A percentile compares a stretch with the other conserved stretches of the same genome.
phyloP scores from a whole-genome alignment of 2,113 vertebrate species.

The Murina feae region DNA sequence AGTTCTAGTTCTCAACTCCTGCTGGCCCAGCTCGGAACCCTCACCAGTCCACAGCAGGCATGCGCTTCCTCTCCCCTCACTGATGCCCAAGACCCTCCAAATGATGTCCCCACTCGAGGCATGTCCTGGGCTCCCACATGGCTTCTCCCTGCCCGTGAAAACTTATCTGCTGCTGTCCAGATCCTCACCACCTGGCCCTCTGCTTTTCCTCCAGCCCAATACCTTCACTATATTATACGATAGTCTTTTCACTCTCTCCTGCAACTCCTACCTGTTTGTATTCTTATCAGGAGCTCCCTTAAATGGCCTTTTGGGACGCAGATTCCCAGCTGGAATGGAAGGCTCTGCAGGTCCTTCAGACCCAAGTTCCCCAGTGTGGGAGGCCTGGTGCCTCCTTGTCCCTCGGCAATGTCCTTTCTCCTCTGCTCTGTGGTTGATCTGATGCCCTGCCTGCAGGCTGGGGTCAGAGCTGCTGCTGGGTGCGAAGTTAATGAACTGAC shows the following conservation, averaged over 20 bases:
- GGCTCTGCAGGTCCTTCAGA: background rate
- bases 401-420: background rate
- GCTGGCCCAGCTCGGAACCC: background rate
- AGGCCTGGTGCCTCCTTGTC: background rate
- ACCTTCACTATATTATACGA: background rate
- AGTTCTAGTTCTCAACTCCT: background rate
- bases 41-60: background rate
- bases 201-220: background rate
- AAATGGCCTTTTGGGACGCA: background rate
- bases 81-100: background rate
- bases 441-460: background rate
- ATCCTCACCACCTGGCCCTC: background rate
- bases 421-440: background rate
- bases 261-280: background rate
- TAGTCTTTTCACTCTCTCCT: background rate
- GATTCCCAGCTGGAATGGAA: background rate
- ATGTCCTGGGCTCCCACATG: background rate
- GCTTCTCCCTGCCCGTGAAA: background rate
- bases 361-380: background rate
- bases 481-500: background rate
- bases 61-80: background rate
- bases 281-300: background rate
- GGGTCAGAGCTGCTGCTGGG: background rate
- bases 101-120: background rate
- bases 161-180: background rate